Percentiles rank a stretch among this genome's conserved stretches.
Conservation (phyloP, 1,140 invertebrate genomes). For the Drosophila virilis region DNA sequence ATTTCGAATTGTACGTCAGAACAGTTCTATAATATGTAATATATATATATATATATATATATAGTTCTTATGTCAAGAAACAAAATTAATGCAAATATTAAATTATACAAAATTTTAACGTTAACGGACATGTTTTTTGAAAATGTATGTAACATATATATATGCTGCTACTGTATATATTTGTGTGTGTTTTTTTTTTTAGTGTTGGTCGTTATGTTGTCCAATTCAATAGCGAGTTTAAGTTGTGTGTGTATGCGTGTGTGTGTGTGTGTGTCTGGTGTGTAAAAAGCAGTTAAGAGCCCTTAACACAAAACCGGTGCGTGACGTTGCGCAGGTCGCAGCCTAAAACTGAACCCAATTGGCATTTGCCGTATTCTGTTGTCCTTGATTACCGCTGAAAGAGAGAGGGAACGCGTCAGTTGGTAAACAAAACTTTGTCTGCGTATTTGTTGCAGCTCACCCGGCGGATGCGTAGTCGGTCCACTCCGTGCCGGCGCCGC, state of each 20-base stretch:
- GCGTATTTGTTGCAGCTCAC: slow-evolving; percentile 69
- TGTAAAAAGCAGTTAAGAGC: slow-evolving; percentile 25
- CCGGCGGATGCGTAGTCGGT: slow-evolving; percentile 91
- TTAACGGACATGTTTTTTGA: slow-evolving; percentile 59
- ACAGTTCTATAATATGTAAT: slow-evolving; percentile 20
- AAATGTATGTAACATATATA: slow-evolving; percentile 17
- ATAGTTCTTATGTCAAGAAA: slow-evolving; percentile 33
- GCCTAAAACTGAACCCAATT: slow-evolving; percentile 91
- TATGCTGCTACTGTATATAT: background rate
- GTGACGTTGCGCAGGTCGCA: slow-evolving; percentile 42
- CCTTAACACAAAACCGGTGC: slow-evolving; percentile 43
- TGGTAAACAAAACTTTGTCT: background rate
- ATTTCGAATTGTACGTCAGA: slow-evolving; percentile 2
- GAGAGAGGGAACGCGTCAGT: slow-evolving; percentile 6
- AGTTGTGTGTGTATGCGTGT: slow-evolving; percentile 8
- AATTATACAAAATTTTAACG: slow-evolving; percentile 58
- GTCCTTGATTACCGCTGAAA: slow-evolving; percentile 84
- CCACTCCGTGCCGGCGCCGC: slow-evolving; percentile 87
- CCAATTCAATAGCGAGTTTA: slow-evolving; percentile 32
- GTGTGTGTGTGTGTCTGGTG: slow-evolving; percentile 13
- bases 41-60: slow-evolving; percentile 4
- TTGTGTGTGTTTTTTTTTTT: background rate
- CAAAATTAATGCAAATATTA: slow-evolving; percentile 47
- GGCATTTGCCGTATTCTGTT: slow-evolving; percentile 86
- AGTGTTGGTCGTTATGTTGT: slow-evolving; percentile 24